Evolutionary conservation across 2,888 invertebrate genomes (phyloP).

Genomic region (Noctua comes): DNA sequence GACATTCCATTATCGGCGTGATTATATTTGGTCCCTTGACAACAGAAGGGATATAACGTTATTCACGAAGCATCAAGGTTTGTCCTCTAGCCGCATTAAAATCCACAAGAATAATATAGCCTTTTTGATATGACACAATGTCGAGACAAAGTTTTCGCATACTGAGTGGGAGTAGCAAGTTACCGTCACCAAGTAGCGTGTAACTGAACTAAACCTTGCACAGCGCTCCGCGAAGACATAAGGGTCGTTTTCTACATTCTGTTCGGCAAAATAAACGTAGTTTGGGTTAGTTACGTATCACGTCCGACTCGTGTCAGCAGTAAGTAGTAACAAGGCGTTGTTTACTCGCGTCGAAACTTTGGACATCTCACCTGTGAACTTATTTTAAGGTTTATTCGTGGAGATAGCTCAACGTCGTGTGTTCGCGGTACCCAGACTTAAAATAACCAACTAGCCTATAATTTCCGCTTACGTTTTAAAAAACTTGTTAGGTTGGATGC

Average conservation of each 20-base stretch:
- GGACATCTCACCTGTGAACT: slow-evolving; percentile 74
- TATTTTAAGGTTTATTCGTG: slow-evolving; percentile 65
- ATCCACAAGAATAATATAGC: slow-evolving; percentile 52
- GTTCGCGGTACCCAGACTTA: slow-evolving; percentile 7
- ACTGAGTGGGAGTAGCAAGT: slow-evolving; percentile 61
- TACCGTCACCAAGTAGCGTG: slow-evolving; percentile 40
- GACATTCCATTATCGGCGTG: slow-evolving; percentile 70
- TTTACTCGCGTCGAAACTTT: slow-evolving; percentile 74
- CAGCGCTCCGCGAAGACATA: slow-evolving; percentile 55
- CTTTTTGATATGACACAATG: slow-evolving; percentile 53
- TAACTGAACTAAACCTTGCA: slow-evolving; percentile 48
- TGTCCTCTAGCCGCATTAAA: slow-evolving; percentile 26
- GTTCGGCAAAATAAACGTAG: slow-evolving; percentile 59
- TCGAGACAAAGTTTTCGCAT: slow-evolving; percentile 72
- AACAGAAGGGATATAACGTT: slow-evolving; percentile 46
- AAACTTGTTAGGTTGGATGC: too few species aligned
- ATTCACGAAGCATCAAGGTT: slow-evolving; percentile 51
- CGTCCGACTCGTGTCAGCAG: slow-evolving; percentile 72
- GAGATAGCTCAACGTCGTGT: slow-evolving; percentile 35
- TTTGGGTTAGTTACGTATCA: slow-evolving; percentile 68
- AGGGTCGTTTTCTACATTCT: slow-evolving; percentile 64
- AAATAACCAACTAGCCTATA: slow-evolving; percentile 28
- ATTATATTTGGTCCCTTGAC: slow-evolving; percentile 66
- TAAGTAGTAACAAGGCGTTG: slow-evolving; percentile 75
- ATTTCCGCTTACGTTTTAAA: background rate